A percentile compares a stretch with the other conserved stretches of the same genome.
These are phyloP conservation scores for Deilephila elpenor DNA, from an alignment of 2,888 invertebrate species.

Conservation along the genomic window DNA sequence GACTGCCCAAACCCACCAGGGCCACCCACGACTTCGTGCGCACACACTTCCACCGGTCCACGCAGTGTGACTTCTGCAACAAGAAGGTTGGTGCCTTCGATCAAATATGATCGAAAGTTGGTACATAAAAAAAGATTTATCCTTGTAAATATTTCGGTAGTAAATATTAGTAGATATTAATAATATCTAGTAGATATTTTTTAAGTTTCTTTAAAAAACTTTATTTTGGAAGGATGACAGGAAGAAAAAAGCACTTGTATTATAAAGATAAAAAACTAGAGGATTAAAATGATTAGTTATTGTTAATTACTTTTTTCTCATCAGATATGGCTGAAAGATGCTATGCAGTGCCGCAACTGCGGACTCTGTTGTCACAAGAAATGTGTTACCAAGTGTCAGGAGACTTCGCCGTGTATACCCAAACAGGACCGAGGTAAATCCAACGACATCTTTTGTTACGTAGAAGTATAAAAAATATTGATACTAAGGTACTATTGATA, in stretches of 20 bases:
- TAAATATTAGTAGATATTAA: no score
- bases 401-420: conserved; percentile 76
- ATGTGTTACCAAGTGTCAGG: conserved; percentile 93
- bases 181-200: no score
- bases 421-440: conserved; percentile 69
- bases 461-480: no score
- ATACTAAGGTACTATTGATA: no score
- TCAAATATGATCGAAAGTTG: no score
- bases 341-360: conserved; percentile 95
- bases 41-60: conserved; percentile 94
- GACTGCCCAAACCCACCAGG: conserved; percentile 59
- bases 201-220: no score
- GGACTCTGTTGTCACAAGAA: conserved; percentile 98
- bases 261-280: no score
- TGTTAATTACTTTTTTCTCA: not conserved
- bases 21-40: conserved; percentile 91
- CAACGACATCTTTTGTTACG: no score
- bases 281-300: not conserved
- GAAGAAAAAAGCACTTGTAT: no score
- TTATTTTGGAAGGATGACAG: no score
- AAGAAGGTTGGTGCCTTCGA: conserved; percentile 88
- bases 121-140: no score
- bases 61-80: conserved; percentile 96
- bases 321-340: conserved; percentile 95
- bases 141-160: not conserved